These are phyloP conservation scores for Tachyglossus aculeatus DNA, from an alignment of 2,797 vertebrate genomes.

Conservation along the genomic window DNA sequence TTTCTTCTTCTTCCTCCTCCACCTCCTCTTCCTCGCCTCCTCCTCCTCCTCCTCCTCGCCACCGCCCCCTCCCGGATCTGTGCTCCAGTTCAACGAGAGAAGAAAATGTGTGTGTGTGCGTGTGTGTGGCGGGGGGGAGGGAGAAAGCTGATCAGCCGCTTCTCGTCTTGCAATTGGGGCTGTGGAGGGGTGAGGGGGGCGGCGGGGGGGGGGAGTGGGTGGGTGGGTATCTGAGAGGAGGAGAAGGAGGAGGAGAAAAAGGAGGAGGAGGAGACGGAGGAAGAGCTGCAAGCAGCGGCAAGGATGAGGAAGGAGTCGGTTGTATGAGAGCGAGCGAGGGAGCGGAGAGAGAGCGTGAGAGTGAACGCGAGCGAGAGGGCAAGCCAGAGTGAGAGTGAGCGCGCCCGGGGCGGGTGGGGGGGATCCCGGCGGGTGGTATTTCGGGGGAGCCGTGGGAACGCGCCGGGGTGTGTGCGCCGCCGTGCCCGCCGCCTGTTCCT, in stretches of 20 bases:
- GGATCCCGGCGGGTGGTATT: slow-evolving; percentile 10
- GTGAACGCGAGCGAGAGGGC: background rate
- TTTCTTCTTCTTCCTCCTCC: background rate
- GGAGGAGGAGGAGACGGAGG: slow-evolving; percentile 31
- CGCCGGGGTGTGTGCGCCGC: slow-evolving; percentile 16
- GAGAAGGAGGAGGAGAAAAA: slow-evolving; percentile 27
- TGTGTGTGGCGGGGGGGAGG: slow-evolving; percentile 59
- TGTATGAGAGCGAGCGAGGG: background rate
- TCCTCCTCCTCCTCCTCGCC: background rate
- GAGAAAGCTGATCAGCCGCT: slow-evolving; percentile 69
- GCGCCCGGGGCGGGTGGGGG: slow-evolving; percentile 33
- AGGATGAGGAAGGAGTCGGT: background rate
- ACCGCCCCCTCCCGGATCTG: slow-evolving; percentile 52
- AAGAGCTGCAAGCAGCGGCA: background rate
- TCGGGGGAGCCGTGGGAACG: background rate
- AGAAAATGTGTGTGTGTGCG: slow-evolving; percentile 62
- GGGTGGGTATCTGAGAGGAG: no score
- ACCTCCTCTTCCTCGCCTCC: background rate
- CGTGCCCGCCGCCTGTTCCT: no score
- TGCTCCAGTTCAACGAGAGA: slow-evolving; percentile 54
- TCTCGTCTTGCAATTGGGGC: slow-evolving; percentile 60
- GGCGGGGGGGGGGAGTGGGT: no score
- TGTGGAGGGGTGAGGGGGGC: slow-evolving; percentile 38
- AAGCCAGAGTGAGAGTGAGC: slow-evolving; percentile 36
- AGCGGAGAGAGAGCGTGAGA: no score